Evolutionary conservation across 2,888 invertebrate species (phyloP), one percentile per base, ranked within the genome.

Genomic region (Agrochola litura): DNA sequence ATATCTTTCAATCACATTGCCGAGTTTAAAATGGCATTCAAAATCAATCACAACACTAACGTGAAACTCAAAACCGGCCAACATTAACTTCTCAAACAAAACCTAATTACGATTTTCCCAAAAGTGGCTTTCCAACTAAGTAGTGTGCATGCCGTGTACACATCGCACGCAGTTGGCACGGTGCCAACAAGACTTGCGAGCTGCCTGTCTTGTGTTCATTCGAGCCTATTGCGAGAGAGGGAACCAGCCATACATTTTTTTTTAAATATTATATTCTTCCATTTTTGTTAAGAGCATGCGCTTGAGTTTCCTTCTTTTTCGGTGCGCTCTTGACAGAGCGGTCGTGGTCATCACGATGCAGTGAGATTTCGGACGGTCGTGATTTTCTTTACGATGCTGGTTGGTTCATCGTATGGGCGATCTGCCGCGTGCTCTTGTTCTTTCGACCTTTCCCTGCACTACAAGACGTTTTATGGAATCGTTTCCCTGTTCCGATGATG

Each of bases 201-300:
- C 70, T 37, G 75, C 73, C 86, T 88, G 86, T 90, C 89, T 90
- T 90, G 88, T 90, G 89, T 88, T 89, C 87, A 89, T 88, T 88
- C 88, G 79, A 84, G 86, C 87, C 84, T 89, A 86, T 89, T 83
- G 71, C 78, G 46, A 60, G 30, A 52, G 58, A 90, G 37, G 56
- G 85, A 87, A 84, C 86, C 84, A 88, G 37, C 37, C 37, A 37
- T 37, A 3, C 3, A 37, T 37, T 5, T 37, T 37, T 37, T 37
- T 37, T 37, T 1, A 37, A 43, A 43, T 43, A 43, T 43, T 12
- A 46, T 19, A 25, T 65, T 0, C 6, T 16, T 63, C 46, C 25
- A 19, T 46, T 37, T 65, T 68, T 68, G 52, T 14, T 22, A 22
- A 5, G 22, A 30, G 41, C 2, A n/a, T n/a, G 64, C 9, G 5